phyloP scores from a whole-genome alignment of 2,888 invertebrate genomes.

The Trichopria drosophilae region DNA sequence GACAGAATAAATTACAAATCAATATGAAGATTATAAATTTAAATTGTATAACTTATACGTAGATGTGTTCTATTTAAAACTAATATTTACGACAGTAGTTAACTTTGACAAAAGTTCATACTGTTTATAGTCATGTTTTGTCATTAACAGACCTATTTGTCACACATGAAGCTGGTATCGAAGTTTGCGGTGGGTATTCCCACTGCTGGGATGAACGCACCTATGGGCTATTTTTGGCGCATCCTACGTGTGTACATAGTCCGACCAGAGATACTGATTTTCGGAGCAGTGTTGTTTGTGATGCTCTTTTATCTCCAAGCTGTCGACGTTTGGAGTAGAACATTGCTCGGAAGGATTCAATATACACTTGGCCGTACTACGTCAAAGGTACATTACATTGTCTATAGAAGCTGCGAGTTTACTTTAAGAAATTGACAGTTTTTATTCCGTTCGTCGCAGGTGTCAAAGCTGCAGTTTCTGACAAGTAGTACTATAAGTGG shows the following conservation, averaged over 20 bases:
- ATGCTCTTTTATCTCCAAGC: constrained; percentile 81
- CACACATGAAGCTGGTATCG: constrained; percentile 83
- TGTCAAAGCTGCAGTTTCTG: constrained; percentile 52
- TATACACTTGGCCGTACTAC: constrained; percentile 67
- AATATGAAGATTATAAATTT: no score
- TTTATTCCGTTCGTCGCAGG: constrained; percentile 34
- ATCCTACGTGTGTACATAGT: constrained; percentile 76
- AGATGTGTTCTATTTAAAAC: no score
- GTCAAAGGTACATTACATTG: constrained; percentile 57
- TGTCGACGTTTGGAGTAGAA: constrained; percentile 80
- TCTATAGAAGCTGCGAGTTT: not conserved
- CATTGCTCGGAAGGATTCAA: constrained; percentile 71
- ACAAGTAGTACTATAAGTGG: constrained; percentile 47
- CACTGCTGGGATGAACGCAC: constrained; percentile 65
- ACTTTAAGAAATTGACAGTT: not conserved
- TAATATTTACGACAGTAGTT: no score
- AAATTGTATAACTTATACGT: no score
- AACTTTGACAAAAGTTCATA: no score
- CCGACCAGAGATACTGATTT: constrained; percentile 78
- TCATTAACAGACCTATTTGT: constrained; percentile 68
- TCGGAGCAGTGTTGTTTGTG: constrained; percentile 71
- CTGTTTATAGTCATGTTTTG: constrained; percentile 15
- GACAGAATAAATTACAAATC: no score
- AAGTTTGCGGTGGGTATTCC: constrained; percentile 77
- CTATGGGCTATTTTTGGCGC: constrained; percentile 77